Evolutionary conservation across 2,797 vertebrate species (phyloP).

Genomic region (Mycteria americana): DNA sequence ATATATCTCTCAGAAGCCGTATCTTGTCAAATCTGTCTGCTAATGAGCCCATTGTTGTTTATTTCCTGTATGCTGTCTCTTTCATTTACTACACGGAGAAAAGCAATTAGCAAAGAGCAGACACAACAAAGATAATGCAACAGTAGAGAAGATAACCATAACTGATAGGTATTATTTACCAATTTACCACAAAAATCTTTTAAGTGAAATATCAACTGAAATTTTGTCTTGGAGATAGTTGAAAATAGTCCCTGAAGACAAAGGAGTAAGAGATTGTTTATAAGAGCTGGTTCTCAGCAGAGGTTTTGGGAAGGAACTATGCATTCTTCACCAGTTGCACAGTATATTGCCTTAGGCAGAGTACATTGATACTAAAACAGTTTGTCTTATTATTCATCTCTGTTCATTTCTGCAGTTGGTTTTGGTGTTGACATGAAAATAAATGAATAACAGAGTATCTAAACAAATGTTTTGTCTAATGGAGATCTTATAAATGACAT

Average conservation of each 20-base stretch:
- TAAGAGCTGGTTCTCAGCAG: constrained; percentile 44
- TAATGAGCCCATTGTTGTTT: background rate
- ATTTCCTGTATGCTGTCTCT: background rate
- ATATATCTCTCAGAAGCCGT: background rate
- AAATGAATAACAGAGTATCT: constrained; percentile 64
- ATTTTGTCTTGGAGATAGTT: background rate
- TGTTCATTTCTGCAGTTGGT: constrained; percentile 51
- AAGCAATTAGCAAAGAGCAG: background rate
- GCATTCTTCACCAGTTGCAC: constrained; percentile 69
- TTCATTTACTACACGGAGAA: background rate
- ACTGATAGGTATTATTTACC: background rate
- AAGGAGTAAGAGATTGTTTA: constrained; percentile 46
- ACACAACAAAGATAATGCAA: background rate
- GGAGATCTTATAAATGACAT: constrained; percentile 51
- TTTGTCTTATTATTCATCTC: constrained; percentile 52
- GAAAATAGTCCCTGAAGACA: constrained; percentile 44
- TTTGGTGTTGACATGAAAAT: constrained; percentile 65
- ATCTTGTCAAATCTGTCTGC: background rate
- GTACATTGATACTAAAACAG: constrained; percentile 44
- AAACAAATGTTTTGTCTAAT: constrained; percentile 69
- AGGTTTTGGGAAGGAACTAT: constrained; percentile 69
- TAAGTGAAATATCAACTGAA: constrained; percentile 8
- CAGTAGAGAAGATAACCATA: background rate
- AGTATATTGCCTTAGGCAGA: constrained; percentile 67
- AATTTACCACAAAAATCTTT: constrained; percentile 7